Evolutionary conservation across 2,113 vertebrate genomes (phyloP), one percentile per base, ranked within the genome.

Genomic region (Varanus salvator): DNA sequence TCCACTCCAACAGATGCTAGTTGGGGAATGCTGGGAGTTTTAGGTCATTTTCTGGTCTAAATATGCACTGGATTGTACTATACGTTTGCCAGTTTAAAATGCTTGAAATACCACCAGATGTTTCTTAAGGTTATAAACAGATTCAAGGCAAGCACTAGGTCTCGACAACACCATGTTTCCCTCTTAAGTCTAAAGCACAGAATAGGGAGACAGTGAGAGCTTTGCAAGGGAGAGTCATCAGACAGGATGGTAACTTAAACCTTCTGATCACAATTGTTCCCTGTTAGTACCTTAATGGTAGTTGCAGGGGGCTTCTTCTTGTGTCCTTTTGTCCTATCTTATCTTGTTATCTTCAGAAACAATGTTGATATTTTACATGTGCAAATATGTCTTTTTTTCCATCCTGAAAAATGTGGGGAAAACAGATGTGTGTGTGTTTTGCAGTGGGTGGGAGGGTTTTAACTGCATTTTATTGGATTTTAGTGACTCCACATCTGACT

Each of bases 71-170:
- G 60, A 64, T 64, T 64, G 17, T 11, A 64, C 60, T 19, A 2
- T 64, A 64, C 17, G 60, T 77, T 80, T 89, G 84, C 77, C n/a
- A 23, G 0, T 84, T 86, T 84, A 87, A 92, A 38, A 83, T 80
- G 3, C 54, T 54, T 25, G 25, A 25, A 50, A 44, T 9, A 66
- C 17, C 23, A 44, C 60, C 23, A 83, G 60, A 12, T 83, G 57
- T 7, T 4, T 34, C 23, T 25, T 25, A 83, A 83, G 34, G 80
- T 8, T 21, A 60, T 23, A 64, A 82, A 19, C 3, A 38, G 19
- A 38, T 60, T 19, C 15, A 21, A 64, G 15, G n/a, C 31, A 64
- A 82, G 11, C 31, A 81, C 54, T 34, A 34, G n/a, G 80, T 21
- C 64, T 19, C 80, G n/a, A n/a, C 17, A 64, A 81, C 3, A 17